These are phyloP conservation scores for Myocastor coypus DNA, from an alignment of 2,113 vertebrate genomes.

Conservation along the genomic window DNA sequence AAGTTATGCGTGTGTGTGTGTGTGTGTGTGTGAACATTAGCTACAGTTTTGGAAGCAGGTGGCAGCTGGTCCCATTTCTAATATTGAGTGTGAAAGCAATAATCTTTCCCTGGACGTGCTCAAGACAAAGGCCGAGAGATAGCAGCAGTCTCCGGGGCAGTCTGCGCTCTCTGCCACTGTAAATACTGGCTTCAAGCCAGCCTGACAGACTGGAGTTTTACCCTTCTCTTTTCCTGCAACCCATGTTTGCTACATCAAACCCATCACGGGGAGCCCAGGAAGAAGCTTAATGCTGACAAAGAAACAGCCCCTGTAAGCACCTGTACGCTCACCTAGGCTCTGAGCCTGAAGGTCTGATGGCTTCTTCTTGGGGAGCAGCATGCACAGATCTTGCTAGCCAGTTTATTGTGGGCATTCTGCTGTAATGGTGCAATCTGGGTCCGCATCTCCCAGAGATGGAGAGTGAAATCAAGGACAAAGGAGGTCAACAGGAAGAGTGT, in stretches of 20 bases:
- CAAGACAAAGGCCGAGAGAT: neutral
- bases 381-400: neutral
- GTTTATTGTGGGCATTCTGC: neutral
- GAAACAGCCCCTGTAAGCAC: neutral
- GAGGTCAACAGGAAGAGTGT: neutral
- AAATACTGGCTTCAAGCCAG: too few relatives aligned
- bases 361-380: too few relatives aligned
- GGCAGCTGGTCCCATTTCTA: neutral
- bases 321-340: neutral
- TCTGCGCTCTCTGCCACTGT: neutral
- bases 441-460: neutral
- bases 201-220: neutral
- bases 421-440: neutral
- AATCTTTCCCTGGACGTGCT: neutral
- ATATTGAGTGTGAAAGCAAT: neutral
- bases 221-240: neutral
- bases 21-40: neutral
- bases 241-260: neutral
- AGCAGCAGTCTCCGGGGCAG: neutral
- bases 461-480: neutral
- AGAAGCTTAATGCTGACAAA: neutral
- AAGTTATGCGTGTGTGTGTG: too few relatives aligned
- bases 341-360: neutral
- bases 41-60: neutral
- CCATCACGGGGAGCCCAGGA: neutral